Evolutionary conservation across 2,888 invertebrate genomes (phyloP).

Genomic region (Cosmorhoe ocellata): DNA sequence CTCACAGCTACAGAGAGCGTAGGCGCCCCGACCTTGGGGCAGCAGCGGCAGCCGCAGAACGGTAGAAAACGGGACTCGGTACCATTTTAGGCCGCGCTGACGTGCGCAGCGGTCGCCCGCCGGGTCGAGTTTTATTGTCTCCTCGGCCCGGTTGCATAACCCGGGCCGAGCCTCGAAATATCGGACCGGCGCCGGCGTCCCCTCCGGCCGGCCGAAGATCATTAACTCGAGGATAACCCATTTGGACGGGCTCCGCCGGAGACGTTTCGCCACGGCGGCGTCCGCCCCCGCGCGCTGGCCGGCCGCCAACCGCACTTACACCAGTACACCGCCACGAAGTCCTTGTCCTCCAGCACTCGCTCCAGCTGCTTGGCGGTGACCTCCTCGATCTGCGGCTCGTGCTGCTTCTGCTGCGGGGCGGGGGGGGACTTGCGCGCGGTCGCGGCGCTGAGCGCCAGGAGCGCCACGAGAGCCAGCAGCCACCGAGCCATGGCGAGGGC

Average conservation of each 20-base stretch:
- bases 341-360: constrained; percentile 93
- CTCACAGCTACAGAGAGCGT: constrained; percentile 75
- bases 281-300: constrained; percentile 61
- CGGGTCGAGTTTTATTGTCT: constrained; percentile 80
- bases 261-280: constrained; percentile 63
- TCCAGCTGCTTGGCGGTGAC: constrained; percentile 96
- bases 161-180: constrained; percentile 65
- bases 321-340: constrained; percentile 97
- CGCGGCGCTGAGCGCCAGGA: constrained; percentile 81
- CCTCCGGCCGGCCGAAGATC: constrained; percentile 67
- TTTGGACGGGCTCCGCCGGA: constrained; percentile 69
- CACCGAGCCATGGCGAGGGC: constrained; percentile 80
- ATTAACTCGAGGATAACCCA: constrained; percentile 74
- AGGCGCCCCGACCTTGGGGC: constrained; percentile 76
- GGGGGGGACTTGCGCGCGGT: constrained; percentile 71
- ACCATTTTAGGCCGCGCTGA: constrained; percentile 79
- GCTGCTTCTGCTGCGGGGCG: constrained; percentile 45
- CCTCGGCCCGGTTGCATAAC: constrained; percentile 75
- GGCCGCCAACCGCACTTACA: constrained; percentile 88
- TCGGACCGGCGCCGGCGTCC: constrained; percentile 54
- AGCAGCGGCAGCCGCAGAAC: constrained; percentile 63
- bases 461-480: constrained; percentile 74
- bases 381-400: constrained; percentile 94
- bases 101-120: constrained; percentile 58
- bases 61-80: constrained; percentile 74